These are phyloP conservation scores for Lagria hirta DNA, from an alignment of 2,888 invertebrate species.

Conservation along the genomic window DNA sequence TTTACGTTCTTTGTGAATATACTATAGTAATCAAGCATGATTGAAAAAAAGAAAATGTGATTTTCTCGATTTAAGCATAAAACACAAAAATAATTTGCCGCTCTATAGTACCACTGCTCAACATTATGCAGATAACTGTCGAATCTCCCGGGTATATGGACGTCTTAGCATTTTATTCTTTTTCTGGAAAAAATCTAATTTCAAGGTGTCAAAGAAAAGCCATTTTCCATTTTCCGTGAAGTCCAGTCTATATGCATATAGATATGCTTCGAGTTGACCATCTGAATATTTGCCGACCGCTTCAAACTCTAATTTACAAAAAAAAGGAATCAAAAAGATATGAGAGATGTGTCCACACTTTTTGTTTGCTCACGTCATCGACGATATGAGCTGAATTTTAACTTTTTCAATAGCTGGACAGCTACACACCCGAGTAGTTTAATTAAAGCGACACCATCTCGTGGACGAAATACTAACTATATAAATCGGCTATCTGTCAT, in stretches of 20 bases:
- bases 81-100: conserved; percentile 34
- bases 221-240: conserved; percentile 54
- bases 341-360: conserved; percentile 7
- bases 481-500: conserved; percentile 6
- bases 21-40: too few species aligned
- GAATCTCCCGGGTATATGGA: conserved; percentile 49
- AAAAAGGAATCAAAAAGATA: conserved; percentile 8
- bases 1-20: too few species aligned
- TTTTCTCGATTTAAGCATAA: conserved; percentile 1
- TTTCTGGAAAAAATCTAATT: conserved; percentile 56
- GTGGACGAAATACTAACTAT: conserved; percentile 1
- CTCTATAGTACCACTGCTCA: conserved; percentile 36
- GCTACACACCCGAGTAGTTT: neutral
- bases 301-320: conserved; percentile 23
- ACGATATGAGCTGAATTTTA: neutral
- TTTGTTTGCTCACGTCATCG: neutral
- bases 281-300: conserved; percentile 43
- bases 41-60: too few species aligned
- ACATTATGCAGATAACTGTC: conserved; percentile 51
- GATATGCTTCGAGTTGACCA: conserved; percentile 50
- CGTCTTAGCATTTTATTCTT: conserved; percentile 51
- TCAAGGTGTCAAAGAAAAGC: conserved; percentile 58
- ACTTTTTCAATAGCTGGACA: neutral
- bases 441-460: conserved; percentile 3
- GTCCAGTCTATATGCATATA: conserved; percentile 51